Evolutionary conservation across 2,888 invertebrate species (phyloP), one percentile per base, ranked within the genome.

Genomic region (Ophraella communa): DNA sequence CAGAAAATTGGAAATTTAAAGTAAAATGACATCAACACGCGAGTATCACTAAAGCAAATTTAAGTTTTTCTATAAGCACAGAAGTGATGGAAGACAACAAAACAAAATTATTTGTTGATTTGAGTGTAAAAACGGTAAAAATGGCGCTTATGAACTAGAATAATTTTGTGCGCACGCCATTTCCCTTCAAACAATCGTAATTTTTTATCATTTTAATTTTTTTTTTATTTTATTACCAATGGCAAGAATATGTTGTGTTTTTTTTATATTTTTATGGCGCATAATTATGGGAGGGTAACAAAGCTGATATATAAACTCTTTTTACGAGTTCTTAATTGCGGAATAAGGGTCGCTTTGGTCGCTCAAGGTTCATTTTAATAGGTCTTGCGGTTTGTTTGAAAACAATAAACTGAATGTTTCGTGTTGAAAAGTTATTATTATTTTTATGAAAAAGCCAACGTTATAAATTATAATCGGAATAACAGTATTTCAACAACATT

Each of bases 1-100:
- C 62, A 63, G 45, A 65, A 60, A 23, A 51, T 23, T 51, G 27
- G 27, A 23, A 47, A 21, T 47, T 47, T n/a, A 21, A 7, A 3
- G n/a, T 7, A 14, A 20, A 20, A 7, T 21, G 2, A 21, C 45
- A 3, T 45, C n/a, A 8, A 45, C 45, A 45, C 45, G 45, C 45
- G 21, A 45, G 7, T 45, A 18, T 21, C n/a, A 21, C 11, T 2
- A 45, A 45, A 45, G 11, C 21, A 45, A 45, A 20, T 45, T 45
- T 45, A 7, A 39, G 7, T 39, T 39, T 8, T 27, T 10, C 10
- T 8, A 24, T 24, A 24, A 24, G 24, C 1, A 24, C 24, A 8
- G 24, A 1, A 1, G 24, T 24, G 3, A 7, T 24, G 27, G 4
- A 27, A 27, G 27, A 27, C 27, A 4, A 27, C 27, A 7, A 27